These are phyloP conservation scores for Ennomos erosarius DNA, from an alignment of 2,888 invertebrate genomes.

Conservation along the genomic window DNA sequence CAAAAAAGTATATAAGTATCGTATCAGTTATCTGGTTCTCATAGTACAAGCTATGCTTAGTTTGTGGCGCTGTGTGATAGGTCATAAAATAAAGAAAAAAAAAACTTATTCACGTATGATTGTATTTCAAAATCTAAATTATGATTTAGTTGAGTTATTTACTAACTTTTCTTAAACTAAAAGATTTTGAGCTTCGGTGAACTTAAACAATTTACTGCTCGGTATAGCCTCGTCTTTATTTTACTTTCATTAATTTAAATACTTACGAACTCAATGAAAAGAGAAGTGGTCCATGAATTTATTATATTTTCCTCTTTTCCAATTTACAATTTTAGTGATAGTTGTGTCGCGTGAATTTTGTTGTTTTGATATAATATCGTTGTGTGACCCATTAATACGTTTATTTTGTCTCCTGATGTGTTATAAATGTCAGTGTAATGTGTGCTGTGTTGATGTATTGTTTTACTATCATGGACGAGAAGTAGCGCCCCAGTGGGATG, in stretches of 20 bases:
- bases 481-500: background rate
- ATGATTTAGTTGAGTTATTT: no score
- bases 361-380: constrained; percentile 7
- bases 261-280: background rate
- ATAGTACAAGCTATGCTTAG: no score
- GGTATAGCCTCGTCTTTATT: background rate
- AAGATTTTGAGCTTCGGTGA: no score
- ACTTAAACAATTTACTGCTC: no score
- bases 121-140: no score
- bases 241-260: background rate
- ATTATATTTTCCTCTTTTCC: background rate
- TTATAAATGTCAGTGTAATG: constrained; percentile 18
- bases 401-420: constrained; percentile 24
- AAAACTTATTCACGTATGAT: no score
- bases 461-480: background rate
- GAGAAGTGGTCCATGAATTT: constrained; percentile 4
- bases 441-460: constrained; percentile 16
- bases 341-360: constrained; percentile 6
- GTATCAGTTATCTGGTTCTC: no score
- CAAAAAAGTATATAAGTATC: no score
- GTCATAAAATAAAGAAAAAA: no score
- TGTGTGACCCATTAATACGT: constrained; percentile 9
- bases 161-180: no score
- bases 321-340: constrained; percentile 4
- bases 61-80: no score